Conservation (phyloP, 2,888 invertebrate genomes). For the Creontiades dilutus region DNA sequence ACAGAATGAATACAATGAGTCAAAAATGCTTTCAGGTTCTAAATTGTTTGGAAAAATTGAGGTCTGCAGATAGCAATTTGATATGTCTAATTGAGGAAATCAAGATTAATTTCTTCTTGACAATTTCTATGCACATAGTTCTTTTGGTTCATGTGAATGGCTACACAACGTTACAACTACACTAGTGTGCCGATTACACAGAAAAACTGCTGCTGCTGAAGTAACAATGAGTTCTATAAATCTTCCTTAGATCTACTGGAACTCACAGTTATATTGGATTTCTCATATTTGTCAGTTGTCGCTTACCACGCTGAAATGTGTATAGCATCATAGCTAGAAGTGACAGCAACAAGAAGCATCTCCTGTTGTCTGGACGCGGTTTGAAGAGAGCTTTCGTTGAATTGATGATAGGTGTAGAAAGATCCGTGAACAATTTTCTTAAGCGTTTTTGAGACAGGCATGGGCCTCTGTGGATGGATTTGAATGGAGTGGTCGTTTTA, state of each 20-base stretch:
- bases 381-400: constrained; percentile 79
- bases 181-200: too few species aligned
- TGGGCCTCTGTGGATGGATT: neutral
- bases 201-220: neutral
- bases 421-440: constrained; percentile 82
- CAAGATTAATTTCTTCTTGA: too few species aligned
- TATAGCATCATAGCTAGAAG: constrained; percentile 88
- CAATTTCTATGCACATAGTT: too few species aligned
- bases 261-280: too few species aligned
- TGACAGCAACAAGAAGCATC: constrained; percentile 85
- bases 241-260: too few species aligned
- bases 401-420: neutral
- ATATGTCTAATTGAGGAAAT: too few species aligned
- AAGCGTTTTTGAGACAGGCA: constrained; percentile 78
- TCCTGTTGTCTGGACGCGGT: constrained; percentile 81
- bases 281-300: constrained; percentile 49
- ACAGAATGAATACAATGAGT: neutral
- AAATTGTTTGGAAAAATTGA: too few species aligned
- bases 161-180: too few species aligned
- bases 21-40: too few species aligned
- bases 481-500: neutral
- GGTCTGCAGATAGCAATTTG: too few species aligned
- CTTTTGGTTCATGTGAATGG: too few species aligned
- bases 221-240: too few species aligned
- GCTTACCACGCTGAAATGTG: constrained; percentile 87